Conservation (phyloP, 1,140 invertebrate genomes). For the Brachionus manjavacas region DNA sequence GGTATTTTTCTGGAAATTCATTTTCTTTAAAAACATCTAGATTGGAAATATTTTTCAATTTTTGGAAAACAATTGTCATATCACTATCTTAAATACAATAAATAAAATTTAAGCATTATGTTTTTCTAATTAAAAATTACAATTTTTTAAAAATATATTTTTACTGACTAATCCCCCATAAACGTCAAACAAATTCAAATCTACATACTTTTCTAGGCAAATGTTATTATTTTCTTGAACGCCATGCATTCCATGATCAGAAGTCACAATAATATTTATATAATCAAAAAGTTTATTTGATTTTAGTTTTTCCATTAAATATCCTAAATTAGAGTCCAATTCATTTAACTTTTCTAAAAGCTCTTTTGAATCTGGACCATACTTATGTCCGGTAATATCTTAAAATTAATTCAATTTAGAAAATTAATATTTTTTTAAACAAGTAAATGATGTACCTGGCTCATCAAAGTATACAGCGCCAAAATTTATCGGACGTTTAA, state of each 20-base stretch:
- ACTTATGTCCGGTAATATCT: slow-evolving; percentile 50
- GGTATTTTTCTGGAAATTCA: slow-evolving; percentile 62
- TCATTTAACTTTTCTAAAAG: slow-evolving; percentile 47
- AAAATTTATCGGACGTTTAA: slow-evolving; percentile 60
- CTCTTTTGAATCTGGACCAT: slow-evolving; percentile 52
- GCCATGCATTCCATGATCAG: slow-evolving; percentile 70
- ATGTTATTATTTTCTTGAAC: slow-evolving; percentile 60
- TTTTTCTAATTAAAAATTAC: background rate
- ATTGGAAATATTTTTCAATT: slow-evolving; percentile 55
- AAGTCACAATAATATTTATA: slow-evolving; percentile 67
- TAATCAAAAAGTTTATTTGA: slow-evolving; percentile 58
- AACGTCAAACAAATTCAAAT: slow-evolving; percentile 57
- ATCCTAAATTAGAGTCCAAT: slow-evolving; percentile 32
- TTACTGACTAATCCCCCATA: slow-evolving; percentile 43
- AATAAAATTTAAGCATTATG: slow-evolving; percentile 49
- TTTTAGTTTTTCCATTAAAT: slow-evolving; percentile 37
- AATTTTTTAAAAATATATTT: slow-evolving; percentile 41
- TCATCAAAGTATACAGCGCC: slow-evolving; percentile 70
- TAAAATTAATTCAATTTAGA: background rate
- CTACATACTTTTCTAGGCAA: slow-evolving; percentile 62
- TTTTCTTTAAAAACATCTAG: slow-evolving; percentile 63
- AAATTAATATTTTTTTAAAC: slow-evolving; percentile 43
- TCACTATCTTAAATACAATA: slow-evolving; percentile 59
- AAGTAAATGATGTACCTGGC: slow-evolving; percentile 60
- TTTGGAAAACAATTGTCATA: slow-evolving; percentile 59